Conservation (phyloP, 2,113 vertebrate species). For the Myrmophylax atrothorax region DNA sequence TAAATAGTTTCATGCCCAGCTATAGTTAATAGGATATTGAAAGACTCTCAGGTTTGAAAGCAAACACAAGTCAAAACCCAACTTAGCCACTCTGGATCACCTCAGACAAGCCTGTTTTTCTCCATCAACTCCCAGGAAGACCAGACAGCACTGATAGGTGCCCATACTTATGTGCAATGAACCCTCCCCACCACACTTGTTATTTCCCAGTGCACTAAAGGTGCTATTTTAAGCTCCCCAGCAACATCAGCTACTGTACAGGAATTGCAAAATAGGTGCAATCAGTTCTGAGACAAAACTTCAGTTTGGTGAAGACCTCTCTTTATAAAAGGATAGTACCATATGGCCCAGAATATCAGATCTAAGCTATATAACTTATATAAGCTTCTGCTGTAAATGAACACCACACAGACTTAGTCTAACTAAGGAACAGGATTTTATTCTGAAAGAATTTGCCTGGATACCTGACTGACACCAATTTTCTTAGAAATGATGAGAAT, state of each 20-base stretch:
- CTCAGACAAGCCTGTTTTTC: background rate
- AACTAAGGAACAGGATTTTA: background rate
- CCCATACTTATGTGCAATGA: background rate
- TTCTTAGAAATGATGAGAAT: background rate
- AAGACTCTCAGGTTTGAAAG: background rate
- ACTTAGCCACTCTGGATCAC: background rate
- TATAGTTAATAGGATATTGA: background rate
- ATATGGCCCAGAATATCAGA: conserved; percentile 2
- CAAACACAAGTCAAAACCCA: background rate
- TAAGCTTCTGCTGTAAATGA: background rate
- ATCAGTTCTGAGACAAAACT: background rate
- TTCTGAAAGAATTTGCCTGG: background rate
- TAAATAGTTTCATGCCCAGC: background rate
- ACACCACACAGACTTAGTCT: background rate
- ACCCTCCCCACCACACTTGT: background rate
- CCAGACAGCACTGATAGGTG: background rate
- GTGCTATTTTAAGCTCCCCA: background rate
- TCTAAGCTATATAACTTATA: background rate
- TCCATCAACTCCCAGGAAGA: background rate
- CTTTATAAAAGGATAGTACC: conserved; percentile 3
- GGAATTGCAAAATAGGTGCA: background rate
- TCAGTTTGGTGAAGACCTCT: background rate
- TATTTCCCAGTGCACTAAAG: background rate
- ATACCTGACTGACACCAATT: background rate
- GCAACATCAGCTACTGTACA: background rate